A percentile compares a stretch with the other conserved stretches of the same genome.
Evolutionary conservation across 2,113 vertebrate genomes (phyloP).

Genomic region (Sarotherodon lohbergeri): DNA sequence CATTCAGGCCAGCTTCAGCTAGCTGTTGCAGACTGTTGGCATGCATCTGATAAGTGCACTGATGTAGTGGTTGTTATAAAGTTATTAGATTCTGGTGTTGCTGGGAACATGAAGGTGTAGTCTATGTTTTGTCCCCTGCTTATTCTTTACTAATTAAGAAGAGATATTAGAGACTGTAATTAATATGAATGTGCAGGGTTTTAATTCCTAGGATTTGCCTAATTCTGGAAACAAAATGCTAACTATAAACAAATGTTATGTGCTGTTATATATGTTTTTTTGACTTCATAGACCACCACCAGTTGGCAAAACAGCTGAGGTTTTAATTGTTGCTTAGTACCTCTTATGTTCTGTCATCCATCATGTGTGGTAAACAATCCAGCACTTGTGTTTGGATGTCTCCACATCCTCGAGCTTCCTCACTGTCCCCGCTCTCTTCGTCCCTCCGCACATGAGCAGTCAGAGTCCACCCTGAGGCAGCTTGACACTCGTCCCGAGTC

Average conservation of each 20-base stretch:
- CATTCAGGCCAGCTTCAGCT: not conserved
- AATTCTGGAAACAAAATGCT: not conserved
- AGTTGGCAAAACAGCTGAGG: not conserved
- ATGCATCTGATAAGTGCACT: not conserved
- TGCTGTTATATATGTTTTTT: not conserved
- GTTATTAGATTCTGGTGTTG: not conserved
- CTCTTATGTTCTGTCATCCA: not conserved
- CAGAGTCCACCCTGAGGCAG: slow-evolving; percentile 26
- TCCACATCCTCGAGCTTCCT: not conserved
- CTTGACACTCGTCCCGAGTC: slow-evolving; percentile 51
- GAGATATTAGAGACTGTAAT: not conserved
- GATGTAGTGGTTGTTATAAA: not conserved
- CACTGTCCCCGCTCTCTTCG: not conserved
- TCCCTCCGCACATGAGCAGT: slow-evolving; percentile 29
- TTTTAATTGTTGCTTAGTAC: not conserved
- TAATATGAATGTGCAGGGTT: not conserved
- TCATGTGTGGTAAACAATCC: not conserved
- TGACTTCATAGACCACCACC: not conserved
- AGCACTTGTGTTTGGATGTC: not conserved
- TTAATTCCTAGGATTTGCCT: not conserved
- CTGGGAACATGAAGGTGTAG: not conserved
- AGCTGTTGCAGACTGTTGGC: not conserved
- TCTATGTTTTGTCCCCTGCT: not conserved
- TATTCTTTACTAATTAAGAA: not conserved
- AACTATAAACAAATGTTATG: not conserved